Evolutionary conservation across 2,888 invertebrate genomes (phyloP).

Genomic region (Plebejus argus): DNA sequence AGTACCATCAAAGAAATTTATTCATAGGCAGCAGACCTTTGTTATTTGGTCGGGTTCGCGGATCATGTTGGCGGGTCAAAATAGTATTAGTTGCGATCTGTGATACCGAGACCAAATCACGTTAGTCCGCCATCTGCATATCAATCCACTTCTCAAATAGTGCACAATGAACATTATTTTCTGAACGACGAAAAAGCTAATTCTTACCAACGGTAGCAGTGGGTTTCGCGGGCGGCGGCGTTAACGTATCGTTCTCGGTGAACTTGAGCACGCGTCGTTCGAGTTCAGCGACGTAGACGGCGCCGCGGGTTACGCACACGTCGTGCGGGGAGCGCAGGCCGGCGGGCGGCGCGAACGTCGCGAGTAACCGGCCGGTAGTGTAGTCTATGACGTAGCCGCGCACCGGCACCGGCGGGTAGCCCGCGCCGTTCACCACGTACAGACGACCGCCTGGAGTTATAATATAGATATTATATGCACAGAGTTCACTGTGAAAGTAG

Average conservation of each 20-base stretch:
- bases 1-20: too few species aligned
- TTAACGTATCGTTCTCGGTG: constrained; percentile 46
- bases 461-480: not conserved
- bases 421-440: constrained; percentile 88
- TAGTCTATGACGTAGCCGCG: constrained; percentile 88
- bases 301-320: constrained; percentile 86
- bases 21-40: too few species aligned
- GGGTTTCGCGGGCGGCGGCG: constrained; percentile 57
- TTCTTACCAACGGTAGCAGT: constrained; percentile 71
- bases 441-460: constrained; percentile 82
- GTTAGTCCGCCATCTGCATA: too few species aligned
- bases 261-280: constrained; percentile 82
- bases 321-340: constrained; percentile 89
- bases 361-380: constrained; percentile 77
- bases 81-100: too few species aligned
- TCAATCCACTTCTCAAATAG: too few species aligned
- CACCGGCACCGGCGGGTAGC: constrained; percentile 58
- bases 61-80: too few species aligned
- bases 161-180: too few species aligned
- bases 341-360: constrained; percentile 81
- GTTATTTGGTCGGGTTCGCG: too few species aligned
- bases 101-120: too few species aligned
- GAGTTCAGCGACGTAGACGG: constrained; percentile 90
- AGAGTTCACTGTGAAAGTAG: too few species aligned
- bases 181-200: not conserved